A percentile compares a stretch with the other conserved stretches of the same genome.
Conservation (phyloP, 2,113 vertebrate species). For the Agelaius tricolor region DNA sequence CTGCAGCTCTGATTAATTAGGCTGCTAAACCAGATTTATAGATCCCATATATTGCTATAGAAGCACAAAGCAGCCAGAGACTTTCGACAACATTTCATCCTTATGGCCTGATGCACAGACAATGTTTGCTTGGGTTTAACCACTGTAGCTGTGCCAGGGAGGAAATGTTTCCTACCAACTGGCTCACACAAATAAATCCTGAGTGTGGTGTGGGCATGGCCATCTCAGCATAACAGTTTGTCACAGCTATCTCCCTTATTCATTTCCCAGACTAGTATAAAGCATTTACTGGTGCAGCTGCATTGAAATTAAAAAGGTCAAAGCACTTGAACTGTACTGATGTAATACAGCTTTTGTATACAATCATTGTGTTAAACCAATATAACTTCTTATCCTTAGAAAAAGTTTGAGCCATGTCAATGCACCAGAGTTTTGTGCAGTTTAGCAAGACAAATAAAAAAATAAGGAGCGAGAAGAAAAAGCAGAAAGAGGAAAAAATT, state of each 20-base stretch:
- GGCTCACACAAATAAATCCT: not conserved
- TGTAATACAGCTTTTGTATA: not conserved
- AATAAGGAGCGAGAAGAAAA: not conserved
- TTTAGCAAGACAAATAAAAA: not conserved
- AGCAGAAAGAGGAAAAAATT: not conserved
- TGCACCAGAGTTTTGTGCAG: not conserved
- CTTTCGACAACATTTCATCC: not conserved
- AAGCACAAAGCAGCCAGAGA: not conserved
- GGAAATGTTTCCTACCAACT: not conserved
- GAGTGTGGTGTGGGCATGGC: not conserved
- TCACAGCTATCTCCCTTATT: not conserved
- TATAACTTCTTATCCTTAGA: not conserved
- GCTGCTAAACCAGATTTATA: not conserved
- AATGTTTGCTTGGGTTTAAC: conserved; percentile 18
- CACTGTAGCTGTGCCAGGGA: not conserved
- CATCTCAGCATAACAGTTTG: not conserved
- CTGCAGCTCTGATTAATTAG: conserved; percentile 28
- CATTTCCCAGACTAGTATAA: not conserved
- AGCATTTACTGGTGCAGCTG: not conserved
- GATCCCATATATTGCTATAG: not conserved
- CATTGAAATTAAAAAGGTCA: not conserved
- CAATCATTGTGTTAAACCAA: not conserved
- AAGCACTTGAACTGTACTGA: not conserved
- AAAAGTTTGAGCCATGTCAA: not conserved
- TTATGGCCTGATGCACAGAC: not conserved